Percentiles rank a stretch among this genome's conserved stretches.
These are phyloP conservation scores for Pipa parva DNA, from an alignment of 2,113 vertebrate species.

Conservation along the genomic window DNA sequence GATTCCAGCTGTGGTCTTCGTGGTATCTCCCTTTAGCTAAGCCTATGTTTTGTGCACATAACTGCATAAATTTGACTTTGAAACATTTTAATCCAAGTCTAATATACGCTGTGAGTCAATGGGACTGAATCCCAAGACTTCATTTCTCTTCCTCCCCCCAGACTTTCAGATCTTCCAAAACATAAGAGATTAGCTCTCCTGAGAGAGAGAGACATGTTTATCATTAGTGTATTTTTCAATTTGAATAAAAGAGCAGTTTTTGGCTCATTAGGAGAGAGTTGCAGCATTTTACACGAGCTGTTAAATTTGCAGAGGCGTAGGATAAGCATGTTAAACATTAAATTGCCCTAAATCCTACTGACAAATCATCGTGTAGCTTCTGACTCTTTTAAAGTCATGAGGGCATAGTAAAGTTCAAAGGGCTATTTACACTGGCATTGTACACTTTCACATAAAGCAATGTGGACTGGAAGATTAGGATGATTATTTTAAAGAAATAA, in stretches of 20 bases:
- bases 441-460: too few species aligned
- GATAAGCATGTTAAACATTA: conserved; percentile 27
- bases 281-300: conserved; percentile 15
- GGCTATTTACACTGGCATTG: not conserved
- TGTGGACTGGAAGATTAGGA: too few species aligned
- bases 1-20: too few species aligned
- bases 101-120: not conserved
- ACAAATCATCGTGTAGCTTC: conserved; percentile 7
- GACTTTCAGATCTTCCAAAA: not conserved
- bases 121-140: not conserved
- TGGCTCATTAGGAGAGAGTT: conserved; percentile 14
- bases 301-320: conserved; percentile 24
- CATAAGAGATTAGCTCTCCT: not conserved
- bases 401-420: not conserved
- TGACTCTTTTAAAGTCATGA: not conserved
- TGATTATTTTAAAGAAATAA: too few species aligned
- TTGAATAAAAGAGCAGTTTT: conserved; percentile 13
- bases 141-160: not conserved
- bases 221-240: not conserved
- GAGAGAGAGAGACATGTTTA: not conserved
- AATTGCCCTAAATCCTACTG: conserved; percentile 19
- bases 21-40: too few species aligned
- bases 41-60: too few species aligned
- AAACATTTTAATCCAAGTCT: not conserved
- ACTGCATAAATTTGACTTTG: not conserved